Base-by-base conservation (phyloP, 2,888 invertebrate species). In the Lordiphosa andalusiaca region DNA sequence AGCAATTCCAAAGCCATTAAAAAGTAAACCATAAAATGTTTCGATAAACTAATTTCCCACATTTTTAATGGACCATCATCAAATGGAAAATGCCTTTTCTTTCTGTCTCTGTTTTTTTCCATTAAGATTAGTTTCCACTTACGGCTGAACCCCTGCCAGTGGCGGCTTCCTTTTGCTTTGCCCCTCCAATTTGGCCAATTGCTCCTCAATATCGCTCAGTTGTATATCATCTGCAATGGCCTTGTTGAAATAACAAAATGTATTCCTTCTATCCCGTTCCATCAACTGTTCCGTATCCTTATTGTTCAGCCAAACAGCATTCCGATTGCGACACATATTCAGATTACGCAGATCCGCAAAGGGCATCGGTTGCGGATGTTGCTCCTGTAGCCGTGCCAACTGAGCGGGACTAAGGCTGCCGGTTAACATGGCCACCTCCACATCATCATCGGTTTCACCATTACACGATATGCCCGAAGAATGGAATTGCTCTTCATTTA, bases 141-240 rank as follows among this genome's bases (percentile, higher is more conserved):
- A 35, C 44, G 23, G 19, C 30, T 44, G 33, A 16, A 33, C 44
- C 30, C 30, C 42, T 13, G 44, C 46, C 50, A 12, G 36, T 10
- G 12, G 41, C 19, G 47, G 40, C 50, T 46, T 59, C 66, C 35
- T 48, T 64, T 61, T 23, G 48, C 33, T 21, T 59, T 63, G 67
- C 56, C 70, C 71, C 69, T 80, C 70, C 61, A 87, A 84, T 68
- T 76, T 84, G 56, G 88, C 87, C 73, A 88, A 75, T 81, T 88
- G 88, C 72, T 89, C 89, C 67, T 89, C 89, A 69, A 89, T 88
- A 84, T 89, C 89, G 71, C 88, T 89, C 63, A 89, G 67, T 69
- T 86, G 87, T 50, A 87, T 84, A 72, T 88, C 88, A 67, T 87
- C 87, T 16, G 74, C 69, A 69, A 84, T 85, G 68, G 85, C 75